Base-by-base conservation (phyloP, 2,113 vertebrate genomes). In the Chlamydotis undulata region DNA sequence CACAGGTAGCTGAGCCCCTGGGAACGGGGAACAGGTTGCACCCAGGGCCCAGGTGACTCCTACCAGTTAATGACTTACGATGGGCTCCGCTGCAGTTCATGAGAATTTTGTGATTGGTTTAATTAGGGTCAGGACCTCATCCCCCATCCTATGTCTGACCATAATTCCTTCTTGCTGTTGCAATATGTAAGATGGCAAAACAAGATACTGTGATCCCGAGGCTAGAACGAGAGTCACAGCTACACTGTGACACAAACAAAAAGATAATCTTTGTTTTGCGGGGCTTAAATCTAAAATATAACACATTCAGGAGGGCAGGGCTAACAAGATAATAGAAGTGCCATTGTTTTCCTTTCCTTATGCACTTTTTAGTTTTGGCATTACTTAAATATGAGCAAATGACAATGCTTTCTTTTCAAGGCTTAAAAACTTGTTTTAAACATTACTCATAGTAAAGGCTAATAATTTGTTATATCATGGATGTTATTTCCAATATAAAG, bases 41-140 rank as follows among this genome's bases (percentile, higher is more conserved):
- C 77, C 6, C 77, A 4, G 55, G 26, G 41, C n/a, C 41, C 53
- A 49, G 25, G 29, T 16, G n/a, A 70, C 33, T 61, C 26, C 4
- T 2, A 4, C 5, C 25, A 0, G 33, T 33, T 7, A 14, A 21
- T 35, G 70, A 16, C 21, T 90, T 47, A 8, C 1, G 8, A 3
- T 19, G 69, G 35, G 28, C 25, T 57, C 33, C 0, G 5, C 22
- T 63, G 43, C 47, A 41, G 28, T 21, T 45, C 69, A 71, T 59
- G 63, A 39, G 17, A 80, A 47, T 60, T 69, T 35, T 73, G 76
- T 37, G 35, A 47, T 24, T 59, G 43, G 12, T 60, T 87, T 87
- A 47, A 68, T 28, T n/a, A 47, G 39, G 56, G 17, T 16, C 39
- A 92, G 82, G 53, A 52, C 11, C 45, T 75, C 50, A 24, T 39